Evolutionary conservation across 2,888 invertebrate species (phyloP), one percentile per base, ranked within the genome.

Genomic region (Athripsodes cinereus): DNA sequence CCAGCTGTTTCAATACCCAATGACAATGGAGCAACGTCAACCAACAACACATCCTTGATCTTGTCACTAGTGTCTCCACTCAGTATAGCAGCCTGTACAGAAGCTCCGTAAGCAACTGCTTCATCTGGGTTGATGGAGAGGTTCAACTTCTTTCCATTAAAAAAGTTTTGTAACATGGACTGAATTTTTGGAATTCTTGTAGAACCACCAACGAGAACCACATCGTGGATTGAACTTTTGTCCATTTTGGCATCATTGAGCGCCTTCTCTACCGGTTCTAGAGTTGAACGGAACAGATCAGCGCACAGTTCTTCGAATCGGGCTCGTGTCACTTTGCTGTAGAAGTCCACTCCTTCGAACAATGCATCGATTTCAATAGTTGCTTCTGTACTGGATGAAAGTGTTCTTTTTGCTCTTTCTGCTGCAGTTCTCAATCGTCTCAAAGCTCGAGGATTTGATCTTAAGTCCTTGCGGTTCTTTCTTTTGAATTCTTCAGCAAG

Each of bases 191-290:
- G 90, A 57, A 90, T 90, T 60, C 89, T 81, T 0, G 87, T 90
- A 0, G 89, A 89, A 20, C 90, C 92, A 13, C 92, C 91, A 35
- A 91, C 91, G 26, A 92, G 75, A 0, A 92, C 90, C 2, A 92
- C 85, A 66, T 91, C 90, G 68, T 90, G 82, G 62, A 91, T 87
- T 63, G 82, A 78, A 40, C 78, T 74, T 69, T 91, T 90, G 72
- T 89, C 89, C 73, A 91, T 73, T 68, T 90, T 87, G 1, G 90
- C 89, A 68, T 91, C 91, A 52, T 80, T 79, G 20, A 92, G 73
- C 0, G 90, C 88, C 66, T 88, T 87, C 68, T 90, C 88, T 0
- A 92, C 90, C 0, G 90, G 90, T 49, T 86, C 81, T 60, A 92
- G 70, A 0, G 91, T 90, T 18, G 80, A 77, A 52, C 87, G 76